phyloP scores from a whole-genome alignment of 2,888 invertebrate genomes.

The Parnassius orleans region DNA sequence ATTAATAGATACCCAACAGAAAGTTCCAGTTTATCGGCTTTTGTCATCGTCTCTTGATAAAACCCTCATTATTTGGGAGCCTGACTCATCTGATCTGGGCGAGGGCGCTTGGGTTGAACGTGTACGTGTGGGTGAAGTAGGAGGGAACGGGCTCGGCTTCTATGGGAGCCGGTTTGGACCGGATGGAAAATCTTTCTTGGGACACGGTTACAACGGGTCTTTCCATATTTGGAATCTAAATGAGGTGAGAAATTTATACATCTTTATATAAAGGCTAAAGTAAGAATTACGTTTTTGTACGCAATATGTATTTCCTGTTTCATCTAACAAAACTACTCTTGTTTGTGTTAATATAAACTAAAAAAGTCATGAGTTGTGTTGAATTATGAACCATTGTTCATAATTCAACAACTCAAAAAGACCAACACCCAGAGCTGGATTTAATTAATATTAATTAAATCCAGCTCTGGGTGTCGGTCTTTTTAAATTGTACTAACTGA shows the following conservation, averaged over 20 bases:
- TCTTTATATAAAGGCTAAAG: no score
- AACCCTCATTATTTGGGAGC: constrained; percentile 94
- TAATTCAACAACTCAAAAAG: no score
- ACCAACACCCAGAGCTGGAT: no score
- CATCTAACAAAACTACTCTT: no score
- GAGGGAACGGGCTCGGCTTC: constrained; percentile 96
- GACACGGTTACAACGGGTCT: constrained; percentile 95
- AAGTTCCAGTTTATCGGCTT: constrained; percentile 71
- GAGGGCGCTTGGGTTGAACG: constrained; percentile 90
- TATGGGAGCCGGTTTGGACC: constrained; percentile 92
- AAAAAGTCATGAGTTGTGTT: no score
- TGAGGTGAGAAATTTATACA: constrained; percentile 46
- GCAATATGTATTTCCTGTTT: no score
- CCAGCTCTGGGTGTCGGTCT: no score
- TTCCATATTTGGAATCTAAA: constrained; percentile 91
- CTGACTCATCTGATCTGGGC: constrained; percentile 54
- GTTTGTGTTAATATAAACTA: no score
- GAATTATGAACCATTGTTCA: no score
- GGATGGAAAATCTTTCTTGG: constrained; percentile 86
- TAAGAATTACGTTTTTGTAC: no score
- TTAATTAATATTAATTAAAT: no score
- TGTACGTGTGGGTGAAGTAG: constrained; percentile 93
- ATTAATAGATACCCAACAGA: constrained; percentile 26
- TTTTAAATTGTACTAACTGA: no score
- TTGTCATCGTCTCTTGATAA: constrained; percentile 96